phyloP scores from a whole-genome alignment of 2,797 vertebrate genomes.

The Crossoptilon crossoptilon region DNA sequence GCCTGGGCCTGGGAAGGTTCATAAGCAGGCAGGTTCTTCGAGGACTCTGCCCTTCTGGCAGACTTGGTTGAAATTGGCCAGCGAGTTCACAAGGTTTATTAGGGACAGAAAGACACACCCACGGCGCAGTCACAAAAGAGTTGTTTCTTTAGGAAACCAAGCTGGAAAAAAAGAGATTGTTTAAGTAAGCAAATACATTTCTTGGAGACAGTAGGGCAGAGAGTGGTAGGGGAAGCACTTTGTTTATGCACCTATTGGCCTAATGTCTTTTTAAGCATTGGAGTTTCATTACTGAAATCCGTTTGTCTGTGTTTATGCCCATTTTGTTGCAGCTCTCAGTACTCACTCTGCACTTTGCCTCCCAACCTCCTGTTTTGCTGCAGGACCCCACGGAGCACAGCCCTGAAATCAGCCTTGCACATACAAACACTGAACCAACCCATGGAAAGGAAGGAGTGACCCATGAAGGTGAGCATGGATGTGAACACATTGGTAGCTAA shows the following conservation, averaged over 20 bases:
- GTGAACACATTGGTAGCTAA: neutral
- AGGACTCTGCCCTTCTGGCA: constrained; percentile 35
- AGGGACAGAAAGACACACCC: constrained; percentile 36
- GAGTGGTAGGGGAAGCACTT: neutral
- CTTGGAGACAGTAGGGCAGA: constrained; percentile 19
- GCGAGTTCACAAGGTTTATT: constrained; percentile 39
- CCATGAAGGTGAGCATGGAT: neutral
- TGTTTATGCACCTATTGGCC: constrained; percentile 25
- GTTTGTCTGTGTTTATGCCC: constrained; percentile 17
- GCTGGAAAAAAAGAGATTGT: neutral
- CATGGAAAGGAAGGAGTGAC: neutral
- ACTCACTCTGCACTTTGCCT: neutral
- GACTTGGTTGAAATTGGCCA: constrained; percentile 4
- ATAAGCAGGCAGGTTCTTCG: neutral
- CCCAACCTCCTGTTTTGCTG: neutral
- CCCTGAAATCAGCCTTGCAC: neutral
- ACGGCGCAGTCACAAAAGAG: neutral
- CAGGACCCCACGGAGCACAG: neutral
- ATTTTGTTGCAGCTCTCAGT: neutral
- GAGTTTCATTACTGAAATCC: constrained; percentile 30
- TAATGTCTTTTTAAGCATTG: neutral
- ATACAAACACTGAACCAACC: neutral
- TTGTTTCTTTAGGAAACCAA: constrained; percentile 50
- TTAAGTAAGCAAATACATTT: constrained; percentile 36
- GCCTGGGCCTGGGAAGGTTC: neutral